These are phyloP conservation scores for Pristionchus fissidentatus DNA, from an alignment of 2,888 invertebrate genomes.

Conservation along the genomic window DNA sequence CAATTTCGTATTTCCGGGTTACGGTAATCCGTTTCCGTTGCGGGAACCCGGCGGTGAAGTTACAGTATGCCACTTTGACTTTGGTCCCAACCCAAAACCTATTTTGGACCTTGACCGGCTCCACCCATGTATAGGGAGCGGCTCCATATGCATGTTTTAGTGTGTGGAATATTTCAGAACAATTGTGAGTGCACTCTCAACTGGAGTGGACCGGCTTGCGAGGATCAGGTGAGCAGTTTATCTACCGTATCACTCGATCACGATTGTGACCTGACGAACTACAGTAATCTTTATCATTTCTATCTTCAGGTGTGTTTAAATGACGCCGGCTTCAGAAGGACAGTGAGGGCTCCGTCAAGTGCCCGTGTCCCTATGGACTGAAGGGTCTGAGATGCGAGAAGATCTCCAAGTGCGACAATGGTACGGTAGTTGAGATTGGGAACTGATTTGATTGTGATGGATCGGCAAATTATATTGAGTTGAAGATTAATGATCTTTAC, in stretches of 20 bases:
- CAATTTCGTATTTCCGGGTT: no score
- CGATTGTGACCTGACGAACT: no score
- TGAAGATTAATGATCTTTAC: no score
- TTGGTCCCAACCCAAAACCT: no score
- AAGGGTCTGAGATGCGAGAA: conserved; percentile 37
- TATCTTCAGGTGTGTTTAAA: conserved; percentile 16
- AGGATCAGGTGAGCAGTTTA: neutral
- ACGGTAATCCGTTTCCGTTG: no score
- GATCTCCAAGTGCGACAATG: conserved; percentile 45
- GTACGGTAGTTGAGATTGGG: conserved; percentile 19
- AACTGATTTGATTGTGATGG: neutral
- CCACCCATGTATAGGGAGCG: no score
- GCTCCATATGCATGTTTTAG: no score
- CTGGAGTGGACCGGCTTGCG: conserved; percentile 21
- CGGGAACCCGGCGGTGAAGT: no score
- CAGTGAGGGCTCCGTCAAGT: conserved; percentile 7
- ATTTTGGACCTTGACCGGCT: no score
- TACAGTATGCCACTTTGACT: no score
- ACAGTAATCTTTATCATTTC: conserved; percentile 8
- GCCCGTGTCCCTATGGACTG: conserved; percentile 28
- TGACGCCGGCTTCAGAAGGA: neutral
- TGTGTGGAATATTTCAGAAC: no score
- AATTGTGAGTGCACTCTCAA: conserved; percentile 43
- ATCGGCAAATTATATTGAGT: no score
- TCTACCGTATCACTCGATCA: neutral